These are phyloP conservation scores for Mormyrus hasselquistii DNA, from an alignment of 2,797 vertebrate species.

Conservation along the genomic window DNA sequence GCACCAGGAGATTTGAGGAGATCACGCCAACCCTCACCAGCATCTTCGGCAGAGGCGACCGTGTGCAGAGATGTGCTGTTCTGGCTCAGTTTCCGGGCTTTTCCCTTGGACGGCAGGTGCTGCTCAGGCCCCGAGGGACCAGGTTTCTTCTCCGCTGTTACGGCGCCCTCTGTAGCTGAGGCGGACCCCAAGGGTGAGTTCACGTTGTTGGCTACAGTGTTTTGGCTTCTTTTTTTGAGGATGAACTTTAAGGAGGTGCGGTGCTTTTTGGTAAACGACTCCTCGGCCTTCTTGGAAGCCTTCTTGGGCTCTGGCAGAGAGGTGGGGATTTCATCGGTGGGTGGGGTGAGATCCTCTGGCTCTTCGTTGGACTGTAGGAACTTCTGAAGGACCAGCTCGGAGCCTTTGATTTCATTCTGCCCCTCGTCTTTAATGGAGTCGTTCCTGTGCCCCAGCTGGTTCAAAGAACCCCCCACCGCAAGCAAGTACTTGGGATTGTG, in stretches of 20 bases:
- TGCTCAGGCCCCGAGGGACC: conserved; percentile 18
- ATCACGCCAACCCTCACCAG: conserved; percentile 41
- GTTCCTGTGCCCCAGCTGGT: conserved; percentile 28
- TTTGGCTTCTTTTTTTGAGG: conserved; percentile 20
- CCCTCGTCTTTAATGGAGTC: conserved; percentile 21
- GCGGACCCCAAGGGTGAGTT: not conserved
- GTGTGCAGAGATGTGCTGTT: conserved; percentile 35
- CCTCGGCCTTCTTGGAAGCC: not conserved
- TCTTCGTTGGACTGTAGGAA: conserved; percentile 33
- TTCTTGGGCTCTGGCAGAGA: not conserved
- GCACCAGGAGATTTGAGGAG: not conserved
- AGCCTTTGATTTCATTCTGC: not conserved
- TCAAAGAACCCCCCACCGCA: conserved; percentile 52
- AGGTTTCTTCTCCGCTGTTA: conserved; percentile 25
- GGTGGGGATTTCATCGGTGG: conserved; percentile 19
- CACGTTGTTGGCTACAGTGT: not conserved
- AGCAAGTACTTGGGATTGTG: conserved; percentile 88
- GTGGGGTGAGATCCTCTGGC: conserved; percentile 18
- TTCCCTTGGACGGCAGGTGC: conserved; percentile 22
- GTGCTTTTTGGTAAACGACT: conserved; percentile 21
- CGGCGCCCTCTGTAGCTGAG: not conserved
- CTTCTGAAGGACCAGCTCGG: conserved; percentile 2
- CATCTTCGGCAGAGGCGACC: conserved; percentile 30
- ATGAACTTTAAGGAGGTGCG: not conserved
- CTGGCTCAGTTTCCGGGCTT: conserved; percentile 29